A percentile compares a stretch with the other conserved stretches of the same genome.
phyloP scores from a whole-genome alignment of 64 coral and sea anemone species.

The Dendrophyllia cribrosa region DNA sequence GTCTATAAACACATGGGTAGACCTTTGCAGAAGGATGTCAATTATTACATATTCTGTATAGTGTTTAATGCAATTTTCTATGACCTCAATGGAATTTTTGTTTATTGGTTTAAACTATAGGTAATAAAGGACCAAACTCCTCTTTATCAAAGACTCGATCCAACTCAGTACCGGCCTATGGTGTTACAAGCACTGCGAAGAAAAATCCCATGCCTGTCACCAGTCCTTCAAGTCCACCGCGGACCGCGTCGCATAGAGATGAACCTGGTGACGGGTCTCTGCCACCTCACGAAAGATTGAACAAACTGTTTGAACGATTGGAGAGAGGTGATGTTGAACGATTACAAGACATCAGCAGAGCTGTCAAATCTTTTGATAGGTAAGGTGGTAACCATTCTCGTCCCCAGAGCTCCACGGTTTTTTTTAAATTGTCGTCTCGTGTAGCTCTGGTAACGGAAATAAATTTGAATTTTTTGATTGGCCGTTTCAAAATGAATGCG shows the following conservation, averaged over 20 bases:
- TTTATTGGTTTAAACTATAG: background rate
- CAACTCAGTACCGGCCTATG: background rate
- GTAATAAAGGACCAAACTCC: background rate
- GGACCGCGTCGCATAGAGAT: background rate
- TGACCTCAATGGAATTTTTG: background rate
- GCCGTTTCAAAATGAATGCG: too few relatives aligned
- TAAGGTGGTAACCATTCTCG: background rate
- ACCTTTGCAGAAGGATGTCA: too few relatives aligned
- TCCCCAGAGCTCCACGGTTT: too few relatives aligned
- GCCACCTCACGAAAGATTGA: slow-evolving; percentile 68
- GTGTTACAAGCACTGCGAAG: background rate
- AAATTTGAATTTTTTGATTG: too few relatives aligned
- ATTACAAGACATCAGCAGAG: slow-evolving; percentile 77
- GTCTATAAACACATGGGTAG: too few relatives aligned
- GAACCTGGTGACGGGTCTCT: slow-evolving; percentile 13
- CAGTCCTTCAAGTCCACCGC: background rate
- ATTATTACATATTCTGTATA: too few relatives aligned
- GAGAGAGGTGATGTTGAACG: slow-evolving; percentile 77
- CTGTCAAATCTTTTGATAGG: slow-evolving; percentile 92
- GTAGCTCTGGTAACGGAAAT: too few relatives aligned
- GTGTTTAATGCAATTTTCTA: background rate
- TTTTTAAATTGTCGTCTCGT: too few relatives aligned
- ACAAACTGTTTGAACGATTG: slow-evolving; percentile 71
- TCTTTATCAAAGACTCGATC: slow-evolving; percentile 1
- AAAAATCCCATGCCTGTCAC: slow-evolving; percentile 1